phyloP scores from a whole-genome alignment of 2,797 vertebrate species.

The Borostomias antarcticus region DNA sequence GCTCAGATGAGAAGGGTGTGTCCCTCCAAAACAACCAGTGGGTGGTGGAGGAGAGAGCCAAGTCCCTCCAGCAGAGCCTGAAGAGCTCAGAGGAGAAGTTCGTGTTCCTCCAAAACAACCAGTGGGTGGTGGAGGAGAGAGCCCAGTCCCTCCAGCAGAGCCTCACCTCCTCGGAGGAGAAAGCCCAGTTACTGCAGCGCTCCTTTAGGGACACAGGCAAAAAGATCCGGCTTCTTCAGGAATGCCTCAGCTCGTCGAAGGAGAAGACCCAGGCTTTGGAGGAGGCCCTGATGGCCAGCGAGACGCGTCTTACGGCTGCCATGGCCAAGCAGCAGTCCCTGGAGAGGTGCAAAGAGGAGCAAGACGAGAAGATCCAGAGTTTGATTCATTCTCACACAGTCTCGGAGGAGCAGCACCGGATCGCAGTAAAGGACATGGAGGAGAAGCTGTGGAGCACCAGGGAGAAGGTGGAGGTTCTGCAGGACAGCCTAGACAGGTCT shows the following conservation, averaged over 20 bases:
- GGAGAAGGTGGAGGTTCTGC: constrained; percentile 15
- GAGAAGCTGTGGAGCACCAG: constrained; percentile 4
- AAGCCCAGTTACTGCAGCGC: not conserved
- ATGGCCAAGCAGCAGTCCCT: constrained; percentile 9
- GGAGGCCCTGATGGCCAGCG: constrained; percentile 11
- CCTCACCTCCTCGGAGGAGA: constrained; percentile 3
- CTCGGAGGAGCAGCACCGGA: not conserved
- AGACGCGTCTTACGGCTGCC: not conserved
- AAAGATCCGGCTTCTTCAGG: not conserved
- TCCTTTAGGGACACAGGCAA: constrained; percentile 2
- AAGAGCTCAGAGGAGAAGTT: constrained; percentile 4
- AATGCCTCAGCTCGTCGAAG: constrained; percentile 6
- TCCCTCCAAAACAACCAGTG: constrained; percentile 1
- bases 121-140: constrained; percentile 5
- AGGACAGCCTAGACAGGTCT: constrained; percentile 7
- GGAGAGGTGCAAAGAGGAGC: constrained; percentile 13
- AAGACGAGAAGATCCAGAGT: constrained; percentile 6
- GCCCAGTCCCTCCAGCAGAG: not conserved
- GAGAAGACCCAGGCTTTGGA: not conserved
- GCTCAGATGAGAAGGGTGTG: constrained; percentile 3
- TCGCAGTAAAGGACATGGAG: constrained; percentile 9
- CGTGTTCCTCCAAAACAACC: not conserved
- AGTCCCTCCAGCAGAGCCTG: not conserved
- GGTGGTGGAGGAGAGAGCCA: not conserved
- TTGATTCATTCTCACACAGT: constrained; percentile 1